Base-by-base conservation (phyloP, 35 echinoderm and acorn worm genomes). In the Ptychodera flava region DNA sequence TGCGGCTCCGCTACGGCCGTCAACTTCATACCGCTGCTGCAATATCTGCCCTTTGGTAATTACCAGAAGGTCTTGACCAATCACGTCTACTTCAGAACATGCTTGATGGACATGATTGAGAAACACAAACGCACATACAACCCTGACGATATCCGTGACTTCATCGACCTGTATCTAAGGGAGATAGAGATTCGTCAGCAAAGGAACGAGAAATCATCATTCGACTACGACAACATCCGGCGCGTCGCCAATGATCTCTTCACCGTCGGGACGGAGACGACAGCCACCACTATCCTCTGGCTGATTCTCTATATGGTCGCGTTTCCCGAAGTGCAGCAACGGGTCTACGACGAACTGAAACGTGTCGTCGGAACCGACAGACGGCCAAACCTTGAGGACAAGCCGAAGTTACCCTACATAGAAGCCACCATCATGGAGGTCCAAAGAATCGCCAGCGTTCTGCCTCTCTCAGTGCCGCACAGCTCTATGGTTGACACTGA, bases 11-110 rank as follows among this genome's bases (percentile, higher is more conserved):
- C 89, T 22, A 85, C 83, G 81, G 91, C 88, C 15, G 89, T 86
- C 15, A 97, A 92, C 36, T 93, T 89, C 79, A 77, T 93, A 37
- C 94, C 94, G 15, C 86, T 97, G 29, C 86, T 89, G 37, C 89
- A 91, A 83, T 83, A 92, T 91, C 82, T 64, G 6, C 45, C 45
- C 6, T 64, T 64, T 22, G 45, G 45, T 64, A 64, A 64, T 22
- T 64, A 64, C 45, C 6, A 64, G 45, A 64, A 64, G 22, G 45
- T 64, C 6, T 64, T 64, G 22, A 12, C 45, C 45, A 64, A 64
- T 22, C 45, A 64, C 45, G 22, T 64, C 45, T 64, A 64, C 45
- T 22, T 64, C 6, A 6, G 45, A 12, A 64, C 45, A 12, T 64
- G 45, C 45, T 22, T 12, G 22, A 64, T 64, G 6, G 45, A 64